Evolutionary conservation across 2,888 invertebrate genomes (phyloP).

Genomic region (Cinara cedri): DNA sequence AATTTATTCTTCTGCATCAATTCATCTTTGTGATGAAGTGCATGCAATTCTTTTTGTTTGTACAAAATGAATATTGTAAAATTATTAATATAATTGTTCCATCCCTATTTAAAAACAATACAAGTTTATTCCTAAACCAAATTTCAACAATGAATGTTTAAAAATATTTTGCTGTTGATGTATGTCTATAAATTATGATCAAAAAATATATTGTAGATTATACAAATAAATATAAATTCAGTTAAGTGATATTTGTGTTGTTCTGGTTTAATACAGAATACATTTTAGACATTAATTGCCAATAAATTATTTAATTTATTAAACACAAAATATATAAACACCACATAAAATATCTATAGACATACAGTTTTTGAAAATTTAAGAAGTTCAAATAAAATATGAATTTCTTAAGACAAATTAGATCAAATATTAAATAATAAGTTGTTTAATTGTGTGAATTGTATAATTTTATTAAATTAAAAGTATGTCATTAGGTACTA

Average conservation of each 20-base stretch:
- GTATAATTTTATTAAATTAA: no score
- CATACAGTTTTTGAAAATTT: no score
- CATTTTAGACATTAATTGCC: neutral
- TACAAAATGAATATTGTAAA: constrained; percentile 25
- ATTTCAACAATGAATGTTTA: neutral
- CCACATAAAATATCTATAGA: no score
- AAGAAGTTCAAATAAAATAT: no score
- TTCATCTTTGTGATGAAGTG: neutral
- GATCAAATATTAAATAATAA: no score
- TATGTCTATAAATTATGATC: neutral
- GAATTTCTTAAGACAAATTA: no score
- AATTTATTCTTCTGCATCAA: constrained; percentile 10
- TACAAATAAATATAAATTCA: constrained; percentile 8
- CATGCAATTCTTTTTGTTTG: constrained; percentile 1
- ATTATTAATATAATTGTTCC: constrained; percentile 14
- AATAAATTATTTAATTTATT: no score
- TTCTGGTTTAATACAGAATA: neutral
- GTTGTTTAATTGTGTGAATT: no score
- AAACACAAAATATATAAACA: no score
- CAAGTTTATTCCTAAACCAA: neutral
- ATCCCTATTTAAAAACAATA: neutral
- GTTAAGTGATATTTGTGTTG: neutral
- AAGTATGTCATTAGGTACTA: no score
- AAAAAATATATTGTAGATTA: neutral
- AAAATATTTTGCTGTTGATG: no score